phyloP scores from a whole-genome alignment of 1,140 invertebrate species.

The Aphaenogaster rudis region DNA sequence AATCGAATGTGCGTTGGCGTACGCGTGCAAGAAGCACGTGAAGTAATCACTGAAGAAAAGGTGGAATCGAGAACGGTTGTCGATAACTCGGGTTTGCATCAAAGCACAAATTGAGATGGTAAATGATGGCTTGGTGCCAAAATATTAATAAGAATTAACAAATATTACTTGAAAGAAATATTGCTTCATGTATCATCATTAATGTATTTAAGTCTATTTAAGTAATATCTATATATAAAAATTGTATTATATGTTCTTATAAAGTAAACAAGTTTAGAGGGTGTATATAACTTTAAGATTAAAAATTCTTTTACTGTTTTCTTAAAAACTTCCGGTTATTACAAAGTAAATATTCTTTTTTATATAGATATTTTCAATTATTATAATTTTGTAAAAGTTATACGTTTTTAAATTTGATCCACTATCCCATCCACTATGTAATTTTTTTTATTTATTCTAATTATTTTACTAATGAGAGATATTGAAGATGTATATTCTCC shows the following conservation, averaged over 20 bases:
- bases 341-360: neutral
- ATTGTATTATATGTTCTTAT: neutral
- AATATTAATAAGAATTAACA: neutral
- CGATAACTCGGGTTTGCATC: neutral
- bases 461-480: neutral
- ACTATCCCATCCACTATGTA: neutral
- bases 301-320: slow-evolving; percentile 1
- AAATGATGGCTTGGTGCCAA: neutral
- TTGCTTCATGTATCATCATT: neutral
- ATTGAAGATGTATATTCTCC: neutral
- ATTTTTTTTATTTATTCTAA: neutral
- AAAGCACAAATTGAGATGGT: neutral
- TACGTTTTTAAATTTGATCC: neutral
- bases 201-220: neutral
- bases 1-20: slow-evolving; percentile 20
- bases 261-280: neutral
- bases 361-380: neutral
- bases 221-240: neutral
- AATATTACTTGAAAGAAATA: neutral
- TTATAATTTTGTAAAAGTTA: neutral
- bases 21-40: slow-evolving; percentile 1
- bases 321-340: neutral
- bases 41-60: slow-evolving; percentile 8
- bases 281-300: neutral
- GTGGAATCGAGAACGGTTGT: slow-evolving; percentile 18